A percentile compares a stretch with the other conserved stretches of the same genome.
These are phyloP conservation scores for Papilio glaucus DNA, from an alignment of 1,140 invertebrate species.

Conservation along the genomic window DNA sequence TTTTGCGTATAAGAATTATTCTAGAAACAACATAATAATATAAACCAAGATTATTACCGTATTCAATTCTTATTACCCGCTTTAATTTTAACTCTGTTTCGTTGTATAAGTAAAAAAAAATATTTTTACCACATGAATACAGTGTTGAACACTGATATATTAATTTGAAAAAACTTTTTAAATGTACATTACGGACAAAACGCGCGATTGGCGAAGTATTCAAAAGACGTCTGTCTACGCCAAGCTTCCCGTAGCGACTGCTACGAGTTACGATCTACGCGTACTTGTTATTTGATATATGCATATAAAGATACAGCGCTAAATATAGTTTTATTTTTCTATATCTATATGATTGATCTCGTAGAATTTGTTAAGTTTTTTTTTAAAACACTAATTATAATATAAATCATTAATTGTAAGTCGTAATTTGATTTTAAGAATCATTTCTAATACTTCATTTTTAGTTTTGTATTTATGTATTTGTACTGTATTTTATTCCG, in stretches of 20 bases:
- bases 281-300: constrained; percentile 27
- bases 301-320: background rate
- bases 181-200: background rate
- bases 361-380: background rate
- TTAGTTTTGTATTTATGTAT: no score
- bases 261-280: constrained; percentile 61
- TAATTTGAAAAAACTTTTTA: background rate
- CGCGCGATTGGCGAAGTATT: constrained; percentile 7
- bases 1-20: no score
- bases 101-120: no score
- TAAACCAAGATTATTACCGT: no score
- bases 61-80: no score
- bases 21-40: no score
- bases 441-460: no score
- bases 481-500: no score
- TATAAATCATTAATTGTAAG: background rate
- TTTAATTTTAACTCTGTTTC: no score
- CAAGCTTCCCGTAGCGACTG: constrained; percentile 62
- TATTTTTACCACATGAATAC: no score
- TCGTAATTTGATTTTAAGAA: no score
- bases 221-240: constrained; percentile 47
- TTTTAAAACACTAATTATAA: background rate
- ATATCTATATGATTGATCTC: background rate
- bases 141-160: no score
- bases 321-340: background rate